A percentile compares a stretch with the other conserved stretches of the same genome.
Conservation (phyloP, 2,797 vertebrate species). For the Distichodus sexfasciatus region DNA sequence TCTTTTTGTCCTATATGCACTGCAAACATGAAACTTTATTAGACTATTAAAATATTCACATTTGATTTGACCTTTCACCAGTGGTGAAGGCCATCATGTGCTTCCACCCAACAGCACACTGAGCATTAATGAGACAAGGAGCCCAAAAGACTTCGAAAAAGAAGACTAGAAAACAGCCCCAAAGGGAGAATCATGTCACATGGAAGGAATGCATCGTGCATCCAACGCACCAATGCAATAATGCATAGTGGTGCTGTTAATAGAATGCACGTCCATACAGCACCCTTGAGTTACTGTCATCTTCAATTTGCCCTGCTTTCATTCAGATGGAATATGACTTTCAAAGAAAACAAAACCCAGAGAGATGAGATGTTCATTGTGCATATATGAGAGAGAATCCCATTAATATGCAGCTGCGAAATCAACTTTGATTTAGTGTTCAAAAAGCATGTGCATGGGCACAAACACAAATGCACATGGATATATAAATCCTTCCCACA, state of each 20-base stretch:
- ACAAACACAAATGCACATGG: neutral
- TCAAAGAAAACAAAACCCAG: slow-evolving; percentile 19
- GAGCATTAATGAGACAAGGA: slow-evolving; percentile 31
- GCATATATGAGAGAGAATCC: neutral
- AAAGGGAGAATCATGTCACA: slow-evolving; percentile 19
- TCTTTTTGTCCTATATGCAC: neutral
- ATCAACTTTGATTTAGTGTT: neutral
- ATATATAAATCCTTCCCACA: slow-evolving; percentile 1
- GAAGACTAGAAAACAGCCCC: slow-evolving; percentile 16
- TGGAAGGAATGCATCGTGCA: slow-evolving; percentile 20
- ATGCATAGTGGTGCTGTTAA: slow-evolving; percentile 32
- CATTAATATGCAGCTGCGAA: neutral
- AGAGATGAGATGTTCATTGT: slow-evolving; percentile 34
- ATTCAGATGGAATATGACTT: slow-evolving; percentile 55
- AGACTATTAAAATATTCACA: neutral
- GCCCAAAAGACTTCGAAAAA: slow-evolving; percentile 19
- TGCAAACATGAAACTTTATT: neutral
- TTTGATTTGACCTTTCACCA: slow-evolving; percentile 25
- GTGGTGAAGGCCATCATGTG: neutral
- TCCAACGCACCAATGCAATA: slow-evolving; percentile 34
- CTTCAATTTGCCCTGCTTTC: slow-evolving; percentile 25
- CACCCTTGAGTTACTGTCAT: slow-evolving; percentile 37
- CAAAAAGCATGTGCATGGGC: neutral
- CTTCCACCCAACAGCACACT: neutral
- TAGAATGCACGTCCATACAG: slow-evolving; percentile 2